Base-by-base conservation (phyloP, 2,888 invertebrate genomes). In the Polyommatus icarus region DNA sequence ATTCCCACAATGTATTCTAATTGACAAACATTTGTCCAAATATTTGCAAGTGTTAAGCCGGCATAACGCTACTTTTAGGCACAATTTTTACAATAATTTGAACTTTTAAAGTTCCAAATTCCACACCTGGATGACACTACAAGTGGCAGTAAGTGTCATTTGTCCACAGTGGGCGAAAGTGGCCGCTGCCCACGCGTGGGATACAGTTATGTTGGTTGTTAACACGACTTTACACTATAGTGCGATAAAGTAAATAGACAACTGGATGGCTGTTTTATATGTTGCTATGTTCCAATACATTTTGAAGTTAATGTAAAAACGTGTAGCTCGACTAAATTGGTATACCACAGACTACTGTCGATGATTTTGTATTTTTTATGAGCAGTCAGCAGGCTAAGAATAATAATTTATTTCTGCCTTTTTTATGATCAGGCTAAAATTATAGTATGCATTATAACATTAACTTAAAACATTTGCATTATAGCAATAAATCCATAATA, bases 121-220 rank as follows among this genome's bases (percentile, higher is more conserved):
- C 67, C 67, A 67, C 67, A 67, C 67, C 24, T 29, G 24, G 15
- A 67, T 29, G 67, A 29, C 15, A 18, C 29, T 5, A 15, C 67
- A 67, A 67, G 67, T 29, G 18, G 15, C 67, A 67, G 67, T 67
- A 67, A 29, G 67, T 67, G 67, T 67, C 32, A 67, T 67, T 67
- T 67, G 67, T 67, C 15, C 20, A 32, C 18, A 18, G 67, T 67
- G 67, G 67, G 67, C 67, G 29, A 32, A 67, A 67, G 67, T 67
- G 29, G 29, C 67, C 67, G 3, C 67, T 32, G 29, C 67, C 67
- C 67, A 67, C 29, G 29, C 67, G 32, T 29, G 67, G 61, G 61
- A 24, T 50, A 54, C 29, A 76, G 57, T 29, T 76, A 76, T 76
- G 54, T 76, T 57, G 54, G 12, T n/a, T 76, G 57, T 50, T 76